Percentiles rank a stretch among this genome's conserved stretches.
phyloP scores from a whole-genome alignment of 2,888 invertebrate genomes.

The Trimorus sp. region DNA sequence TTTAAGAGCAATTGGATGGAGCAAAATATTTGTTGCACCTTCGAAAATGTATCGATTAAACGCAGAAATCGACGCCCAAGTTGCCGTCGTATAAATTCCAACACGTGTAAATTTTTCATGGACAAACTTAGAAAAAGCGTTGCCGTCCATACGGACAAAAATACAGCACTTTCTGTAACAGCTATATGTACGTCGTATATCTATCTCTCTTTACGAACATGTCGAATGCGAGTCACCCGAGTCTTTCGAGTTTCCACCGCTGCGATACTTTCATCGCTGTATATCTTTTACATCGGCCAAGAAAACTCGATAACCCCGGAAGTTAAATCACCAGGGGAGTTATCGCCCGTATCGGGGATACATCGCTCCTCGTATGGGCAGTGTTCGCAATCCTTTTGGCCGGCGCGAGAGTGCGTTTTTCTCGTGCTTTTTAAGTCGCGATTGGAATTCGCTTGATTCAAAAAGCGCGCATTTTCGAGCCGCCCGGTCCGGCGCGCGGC shows the following conservation, averaged over 20 bases:
- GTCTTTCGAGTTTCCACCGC: conserved; percentile 59
- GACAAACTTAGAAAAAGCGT: conserved; percentile 36
- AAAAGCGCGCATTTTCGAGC: too few species aligned
- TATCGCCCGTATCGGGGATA: conserved; percentile 66
- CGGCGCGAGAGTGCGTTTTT: conserved; percentile 35
- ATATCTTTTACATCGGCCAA: conserved; percentile 69
- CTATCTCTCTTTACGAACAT: conserved; percentile 49
- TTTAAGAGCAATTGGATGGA: too few species aligned
- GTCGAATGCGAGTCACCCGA: conserved; percentile 60
- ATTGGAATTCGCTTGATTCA: background rate
- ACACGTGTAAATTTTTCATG: conserved; percentile 27
- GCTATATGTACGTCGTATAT: conserved; percentile 51
- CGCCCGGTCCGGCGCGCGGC: too few species aligned
- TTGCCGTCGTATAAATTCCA: conserved; percentile 1
- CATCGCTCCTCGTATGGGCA: conserved; percentile 56
- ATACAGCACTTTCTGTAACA: conserved; percentile 49
- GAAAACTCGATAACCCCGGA: conserved; percentile 70
- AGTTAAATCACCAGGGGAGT: conserved; percentile 67
- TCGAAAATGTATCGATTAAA: too few species aligned
- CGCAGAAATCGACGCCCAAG: too few species aligned
- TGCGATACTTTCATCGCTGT: conserved; percentile 62
- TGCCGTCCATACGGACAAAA: conserved; percentile 40
- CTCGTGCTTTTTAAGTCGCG: conserved; percentile 16
- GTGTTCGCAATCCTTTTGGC: conserved; percentile 55
- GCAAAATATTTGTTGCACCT: too few species aligned